These are phyloP conservation scores for Crenichthys baileyi DNA, from an alignment of 2,797 vertebrate species.

Conservation along the genomic window DNA sequence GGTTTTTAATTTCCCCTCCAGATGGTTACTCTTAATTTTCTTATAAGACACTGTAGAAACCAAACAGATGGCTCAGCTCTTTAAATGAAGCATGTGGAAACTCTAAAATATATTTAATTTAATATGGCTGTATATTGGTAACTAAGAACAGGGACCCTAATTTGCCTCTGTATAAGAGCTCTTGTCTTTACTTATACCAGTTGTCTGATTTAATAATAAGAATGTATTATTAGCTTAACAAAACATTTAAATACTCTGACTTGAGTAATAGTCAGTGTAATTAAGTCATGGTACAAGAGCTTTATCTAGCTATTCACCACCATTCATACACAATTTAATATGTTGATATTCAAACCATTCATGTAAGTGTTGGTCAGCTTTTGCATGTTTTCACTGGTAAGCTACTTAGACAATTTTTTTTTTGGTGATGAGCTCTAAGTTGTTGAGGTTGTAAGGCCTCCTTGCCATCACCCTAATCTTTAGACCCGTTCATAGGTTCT, in stretches of 20 bases:
- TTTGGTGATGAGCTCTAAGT: no score
- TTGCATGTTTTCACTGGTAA: no score
- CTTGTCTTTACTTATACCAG: neutral
- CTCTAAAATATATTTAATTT: conserved; percentile 15
- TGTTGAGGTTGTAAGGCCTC: no score
- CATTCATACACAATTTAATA: neutral
- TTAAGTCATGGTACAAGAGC: neutral
- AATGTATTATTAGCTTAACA: neutral
- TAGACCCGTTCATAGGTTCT: no score
- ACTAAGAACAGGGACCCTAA: conserved; percentile 1
- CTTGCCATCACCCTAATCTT: no score
- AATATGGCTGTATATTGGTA: conserved; percentile 7
- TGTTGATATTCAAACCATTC: no score
- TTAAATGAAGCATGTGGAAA: conserved; percentile 27
- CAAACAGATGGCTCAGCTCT: conserved; percentile 55
- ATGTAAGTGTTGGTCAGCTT: no score
- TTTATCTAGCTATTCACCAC: neutral
- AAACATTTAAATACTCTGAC: neutral
- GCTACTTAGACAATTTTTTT: no score
- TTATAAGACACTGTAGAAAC: conserved; percentile 40
- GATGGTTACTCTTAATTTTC: conserved; percentile 56
- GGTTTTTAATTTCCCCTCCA: conserved; percentile 51
- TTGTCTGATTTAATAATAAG: neutral
- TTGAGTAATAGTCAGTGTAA: neutral
- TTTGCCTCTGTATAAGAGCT: conserved; percentile 25